phyloP scores from a whole-genome alignment of 1,140 invertebrate species.

The Rhopalosiphum maidis region DNA sequence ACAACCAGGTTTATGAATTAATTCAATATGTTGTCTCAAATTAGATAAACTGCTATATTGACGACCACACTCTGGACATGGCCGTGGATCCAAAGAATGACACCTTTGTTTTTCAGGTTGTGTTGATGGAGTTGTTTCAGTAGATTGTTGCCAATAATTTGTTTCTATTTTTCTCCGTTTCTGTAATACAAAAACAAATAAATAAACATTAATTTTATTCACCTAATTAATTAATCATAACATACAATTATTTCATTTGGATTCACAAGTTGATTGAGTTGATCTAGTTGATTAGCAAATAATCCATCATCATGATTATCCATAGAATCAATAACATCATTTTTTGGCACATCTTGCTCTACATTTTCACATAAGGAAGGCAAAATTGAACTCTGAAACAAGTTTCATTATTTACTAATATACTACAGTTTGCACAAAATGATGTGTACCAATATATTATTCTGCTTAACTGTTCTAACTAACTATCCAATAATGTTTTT shows the following conservation, averaged over 20 bases:
- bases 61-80: slow-evolving; percentile 78
- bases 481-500: no score
- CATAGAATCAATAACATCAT: slow-evolving; percentile 39
- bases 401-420: neutral
- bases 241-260: slow-evolving; percentile 43
- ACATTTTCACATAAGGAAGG: slow-evolving; percentile 44
- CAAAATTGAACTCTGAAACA: slow-evolving; percentile 46
- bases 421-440: neutral
- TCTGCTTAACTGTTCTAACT: neutral
- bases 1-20: slow-evolving; percentile 79
- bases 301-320: slow-evolving; percentile 35
- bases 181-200: neutral
- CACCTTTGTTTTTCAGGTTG: slow-evolving; percentile 64
- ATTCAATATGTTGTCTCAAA: slow-evolving; percentile 79
- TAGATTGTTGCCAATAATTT: slow-evolving; percentile 46
- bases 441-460: neutral
- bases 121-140: neutral
- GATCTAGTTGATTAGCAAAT: slow-evolving; percentile 45
- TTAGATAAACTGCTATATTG: slow-evolving; percentile 82
- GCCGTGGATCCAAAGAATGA: slow-evolving; percentile 73
- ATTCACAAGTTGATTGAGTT: slow-evolving; percentile 48
- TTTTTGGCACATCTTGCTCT: slow-evolving; percentile 47
- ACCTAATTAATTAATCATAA: neutral
- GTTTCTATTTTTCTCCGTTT: slow-evolving; percentile 53
- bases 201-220: neutral